Conservation (phyloP, 2,888 invertebrate genomes). For the Drosophila pseudotakahashii region DNA sequence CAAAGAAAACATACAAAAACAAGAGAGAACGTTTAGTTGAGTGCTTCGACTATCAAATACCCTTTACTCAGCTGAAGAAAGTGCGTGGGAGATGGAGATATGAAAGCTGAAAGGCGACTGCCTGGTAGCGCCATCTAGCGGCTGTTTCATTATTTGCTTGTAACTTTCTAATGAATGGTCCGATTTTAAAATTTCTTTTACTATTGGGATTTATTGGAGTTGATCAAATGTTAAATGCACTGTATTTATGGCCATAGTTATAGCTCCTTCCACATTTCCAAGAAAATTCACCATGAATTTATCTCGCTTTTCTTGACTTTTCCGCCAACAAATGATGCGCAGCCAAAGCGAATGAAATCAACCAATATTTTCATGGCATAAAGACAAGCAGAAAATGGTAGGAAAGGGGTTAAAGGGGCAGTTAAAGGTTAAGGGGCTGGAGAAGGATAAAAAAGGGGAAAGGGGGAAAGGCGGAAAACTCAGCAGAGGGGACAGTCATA, state of each 20-base stretch:
- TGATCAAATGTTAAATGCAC: not conserved
- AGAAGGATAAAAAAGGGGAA: not conserved
- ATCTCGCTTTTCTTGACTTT: not conserved
- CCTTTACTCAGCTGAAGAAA: too few relatives aligned
- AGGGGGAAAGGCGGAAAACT: not conserved
- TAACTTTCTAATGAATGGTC: too few relatives aligned
- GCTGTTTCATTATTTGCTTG: too few relatives aligned
- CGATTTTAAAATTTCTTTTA: too few relatives aligned
- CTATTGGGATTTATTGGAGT: not conserved
- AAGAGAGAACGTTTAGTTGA: too few relatives aligned
- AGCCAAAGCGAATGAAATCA: slow-evolving; percentile 21
- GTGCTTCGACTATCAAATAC: too few relatives aligned
- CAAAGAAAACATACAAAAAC: too few relatives aligned
- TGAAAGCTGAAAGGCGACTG: too few relatives aligned
- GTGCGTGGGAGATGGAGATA: too few relatives aligned
- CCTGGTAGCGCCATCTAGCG: too few relatives aligned
- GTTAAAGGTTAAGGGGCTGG: not conserved
- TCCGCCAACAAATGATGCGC: slow-evolving; percentile 21
- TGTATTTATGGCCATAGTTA: not conserved
- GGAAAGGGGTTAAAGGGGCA: too few relatives aligned
- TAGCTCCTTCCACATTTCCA: not conserved
- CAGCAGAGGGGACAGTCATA: slow-evolving; percentile 26
- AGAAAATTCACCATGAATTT: not conserved
- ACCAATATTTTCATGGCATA: slow-evolving; percentile 37
- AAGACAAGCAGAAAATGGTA: not conserved